These are phyloP conservation scores for Solea solea DNA, from an alignment of 2,113 vertebrate genomes.

Conservation along the genomic window DNA sequence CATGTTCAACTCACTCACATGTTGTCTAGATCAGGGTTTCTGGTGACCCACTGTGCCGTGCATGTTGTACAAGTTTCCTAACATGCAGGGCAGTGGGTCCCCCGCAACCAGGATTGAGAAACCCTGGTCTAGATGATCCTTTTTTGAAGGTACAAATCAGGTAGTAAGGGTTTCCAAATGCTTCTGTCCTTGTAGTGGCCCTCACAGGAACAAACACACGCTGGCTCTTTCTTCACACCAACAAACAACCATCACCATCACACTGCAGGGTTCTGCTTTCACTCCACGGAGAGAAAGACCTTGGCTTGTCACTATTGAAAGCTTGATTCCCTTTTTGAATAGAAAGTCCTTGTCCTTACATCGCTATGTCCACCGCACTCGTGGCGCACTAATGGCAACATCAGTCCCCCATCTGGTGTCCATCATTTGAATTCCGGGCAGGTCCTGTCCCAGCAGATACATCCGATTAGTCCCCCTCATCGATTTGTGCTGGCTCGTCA, in stretches of 20 bases:
- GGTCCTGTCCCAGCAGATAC: slow-evolving; percentile 72
- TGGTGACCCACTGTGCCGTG: too few species aligned
- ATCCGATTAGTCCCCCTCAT: slow-evolving; percentile 79
- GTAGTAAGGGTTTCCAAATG: neutral
- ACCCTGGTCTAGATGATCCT: neutral
- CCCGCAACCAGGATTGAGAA: too few species aligned
- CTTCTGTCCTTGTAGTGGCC: slow-evolving; percentile 5
- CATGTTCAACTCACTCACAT: neutral
- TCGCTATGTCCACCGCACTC: slow-evolving; percentile 49
- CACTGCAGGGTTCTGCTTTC: slow-evolving; percentile 5
- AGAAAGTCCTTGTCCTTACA: slow-evolving; percentile 66
- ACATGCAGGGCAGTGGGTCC: too few species aligned
- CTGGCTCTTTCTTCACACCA: neutral
- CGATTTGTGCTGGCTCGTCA: slow-evolving; percentile 77
- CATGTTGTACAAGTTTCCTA: too few species aligned
- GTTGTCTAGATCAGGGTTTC: too few species aligned
- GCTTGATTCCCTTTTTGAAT: slow-evolving; percentile 57
- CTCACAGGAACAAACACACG: neutral
- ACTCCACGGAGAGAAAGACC: slow-evolving; percentile 54
- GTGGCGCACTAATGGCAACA: slow-evolving; percentile 73
- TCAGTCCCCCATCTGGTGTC: slow-evolving; percentile 70
- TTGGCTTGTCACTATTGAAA: slow-evolving; percentile 60
- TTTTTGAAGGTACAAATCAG: slow-evolving; percentile 1
- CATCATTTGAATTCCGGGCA: slow-evolving; percentile 77
- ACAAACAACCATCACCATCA: slow-evolving; percentile 18